A percentile compares a stretch with the other conserved stretches of the same genome.
phyloP scores from a whole-genome alignment of 2,113 vertebrate species.

The Myanophis thanlyinensis region DNA sequence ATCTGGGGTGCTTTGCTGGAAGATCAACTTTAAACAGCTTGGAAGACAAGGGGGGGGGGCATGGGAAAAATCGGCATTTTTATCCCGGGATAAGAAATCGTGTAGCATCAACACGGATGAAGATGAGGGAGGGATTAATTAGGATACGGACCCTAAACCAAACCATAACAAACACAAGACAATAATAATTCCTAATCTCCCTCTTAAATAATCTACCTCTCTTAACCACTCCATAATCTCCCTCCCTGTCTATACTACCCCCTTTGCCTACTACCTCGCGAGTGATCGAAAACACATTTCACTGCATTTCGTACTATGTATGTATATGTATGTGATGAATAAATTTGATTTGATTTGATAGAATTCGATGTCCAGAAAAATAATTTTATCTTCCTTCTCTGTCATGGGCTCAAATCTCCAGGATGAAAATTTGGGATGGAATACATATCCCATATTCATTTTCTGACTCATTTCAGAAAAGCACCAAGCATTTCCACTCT shows the following conservation, averaged over 20 bases:
- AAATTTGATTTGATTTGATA: no score
- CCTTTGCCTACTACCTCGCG: no score
- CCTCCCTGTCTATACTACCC: no score
- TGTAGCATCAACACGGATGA: background rate
- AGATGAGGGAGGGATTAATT: background rate
- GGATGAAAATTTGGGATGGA: background rate
- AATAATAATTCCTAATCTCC: no score
- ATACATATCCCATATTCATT: background rate
- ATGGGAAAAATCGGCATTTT: background rate
- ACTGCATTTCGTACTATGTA: no score
- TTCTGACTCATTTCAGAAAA: background rate
- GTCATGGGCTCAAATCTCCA: background rate
- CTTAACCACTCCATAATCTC: no score
- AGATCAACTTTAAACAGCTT: background rate
- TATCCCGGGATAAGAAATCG: background rate
- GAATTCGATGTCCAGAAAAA: background rate
- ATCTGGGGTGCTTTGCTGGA: background rate
- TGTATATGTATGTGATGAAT: no score
- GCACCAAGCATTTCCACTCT: background rate
- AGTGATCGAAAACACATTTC: no score
- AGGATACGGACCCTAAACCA: no score
- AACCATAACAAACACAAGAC: no score
- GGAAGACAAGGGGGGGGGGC: background rate
- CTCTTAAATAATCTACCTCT: no score
- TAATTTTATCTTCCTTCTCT: background rate